These are phyloP conservation scores for Strigops habroptila DNA, from an alignment of 2,113 vertebrate genomes.

Conservation along the genomic window DNA sequence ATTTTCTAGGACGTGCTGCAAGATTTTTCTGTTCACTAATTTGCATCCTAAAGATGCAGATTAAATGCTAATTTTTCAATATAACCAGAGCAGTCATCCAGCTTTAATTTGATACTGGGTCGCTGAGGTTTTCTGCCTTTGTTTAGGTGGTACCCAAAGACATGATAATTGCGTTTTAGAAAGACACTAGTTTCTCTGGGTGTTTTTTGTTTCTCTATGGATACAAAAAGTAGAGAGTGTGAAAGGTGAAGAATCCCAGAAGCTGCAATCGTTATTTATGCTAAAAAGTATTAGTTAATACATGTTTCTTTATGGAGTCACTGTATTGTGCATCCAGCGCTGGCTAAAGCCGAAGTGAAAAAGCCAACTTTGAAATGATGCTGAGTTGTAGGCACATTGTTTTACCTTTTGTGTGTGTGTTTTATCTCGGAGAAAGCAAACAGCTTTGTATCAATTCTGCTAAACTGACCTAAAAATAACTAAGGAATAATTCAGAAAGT, in stretches of 20 bases:
- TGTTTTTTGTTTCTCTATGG: not conserved
- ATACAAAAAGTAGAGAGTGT: not conserved
- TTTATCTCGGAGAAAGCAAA: not conserved
- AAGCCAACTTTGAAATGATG: not conserved
- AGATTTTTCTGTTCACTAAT: not conserved
- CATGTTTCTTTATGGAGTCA: not conserved
- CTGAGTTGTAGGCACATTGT: not conserved
- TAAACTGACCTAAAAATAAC: not conserved
- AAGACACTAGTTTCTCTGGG: not conserved
- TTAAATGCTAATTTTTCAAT: not conserved
- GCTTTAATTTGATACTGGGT: not conserved
- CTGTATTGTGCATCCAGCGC: not conserved
- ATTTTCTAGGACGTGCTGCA: not conserved
- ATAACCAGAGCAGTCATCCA: not conserved
- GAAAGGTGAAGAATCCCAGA: not conserved
- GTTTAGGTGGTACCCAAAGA: not conserved
- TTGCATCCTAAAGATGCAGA: not conserved
- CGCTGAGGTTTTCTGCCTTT: not conserved
- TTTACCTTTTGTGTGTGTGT: not conserved
- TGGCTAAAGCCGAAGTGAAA: rapidly evolving
- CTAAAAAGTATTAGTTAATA: not conserved
- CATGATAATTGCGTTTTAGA: not conserved
- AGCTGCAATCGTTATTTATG: not conserved
- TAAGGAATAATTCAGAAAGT: not conserved
- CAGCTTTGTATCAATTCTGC: not conserved